A percentile compares a stretch with the other conserved stretches of the same genome.
Conservation (phyloP, 2,113 vertebrate genomes). For the Toxostoma redivivum region DNA sequence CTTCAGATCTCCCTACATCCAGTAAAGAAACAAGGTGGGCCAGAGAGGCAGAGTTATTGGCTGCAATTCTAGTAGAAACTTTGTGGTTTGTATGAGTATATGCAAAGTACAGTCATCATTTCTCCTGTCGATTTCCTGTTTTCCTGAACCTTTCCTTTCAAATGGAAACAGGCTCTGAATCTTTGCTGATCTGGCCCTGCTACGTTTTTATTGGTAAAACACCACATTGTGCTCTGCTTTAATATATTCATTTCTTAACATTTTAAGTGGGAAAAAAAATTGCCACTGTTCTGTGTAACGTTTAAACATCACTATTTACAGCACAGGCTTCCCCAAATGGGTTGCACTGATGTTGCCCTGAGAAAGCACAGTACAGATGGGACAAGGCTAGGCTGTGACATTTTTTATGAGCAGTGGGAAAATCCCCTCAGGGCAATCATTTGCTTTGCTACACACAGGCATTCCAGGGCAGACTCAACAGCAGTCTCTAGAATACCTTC, state of each 20-base stretch:
- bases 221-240: not conserved
- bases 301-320: slow-evolving; percentile 43
- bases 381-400: slow-evolving; percentile 47
- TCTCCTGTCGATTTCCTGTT: not conserved
- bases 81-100: not conserved
- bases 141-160: not conserved
- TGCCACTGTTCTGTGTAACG: not conserved
- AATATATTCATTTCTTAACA: not conserved
- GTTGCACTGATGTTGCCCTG: slow-evolving; percentile 30
- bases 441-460: slow-evolving; percentile 65
- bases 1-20: not conserved
- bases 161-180: not conserved
- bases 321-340: slow-evolving; percentile 4
- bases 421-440: slow-evolving; percentile 64
- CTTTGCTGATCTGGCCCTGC: not conserved
- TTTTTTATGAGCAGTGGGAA: slow-evolving; percentile 69
- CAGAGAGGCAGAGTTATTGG: not conserved
- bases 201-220: not conserved
- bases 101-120: not conserved
- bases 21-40: not conserved
- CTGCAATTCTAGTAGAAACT: not conserved
- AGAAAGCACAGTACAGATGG: slow-evolving; percentile 54
- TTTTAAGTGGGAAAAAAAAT: not conserved
- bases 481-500: slow-evolving; percentile 14
- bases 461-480: slow-evolving; percentile 48